Conservation (phyloP, 2,797 vertebrate species). For the Botia kubotai region DNA sequence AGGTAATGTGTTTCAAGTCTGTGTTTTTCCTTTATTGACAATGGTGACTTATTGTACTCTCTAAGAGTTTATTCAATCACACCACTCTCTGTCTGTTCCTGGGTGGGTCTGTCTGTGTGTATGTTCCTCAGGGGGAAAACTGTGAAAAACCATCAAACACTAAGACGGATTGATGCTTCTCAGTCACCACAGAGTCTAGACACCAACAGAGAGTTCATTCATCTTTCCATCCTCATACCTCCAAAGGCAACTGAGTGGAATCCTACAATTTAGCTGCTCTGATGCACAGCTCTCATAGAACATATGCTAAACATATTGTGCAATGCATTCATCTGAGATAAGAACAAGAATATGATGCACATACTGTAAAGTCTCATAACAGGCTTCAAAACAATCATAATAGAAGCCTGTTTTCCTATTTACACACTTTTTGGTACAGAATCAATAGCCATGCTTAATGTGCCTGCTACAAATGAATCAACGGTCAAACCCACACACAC, state of each 20-base stretch:
- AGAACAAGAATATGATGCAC: not conserved
- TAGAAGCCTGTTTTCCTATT: not conserved
- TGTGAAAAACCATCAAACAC: constrained; percentile 33
- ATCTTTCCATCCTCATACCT: constrained; percentile 27
- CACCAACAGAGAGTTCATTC: constrained; percentile 34
- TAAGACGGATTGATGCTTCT: constrained; percentile 35
- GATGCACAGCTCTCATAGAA: not conserved
- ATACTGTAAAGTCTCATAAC: not conserved
- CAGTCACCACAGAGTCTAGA: constrained; percentile 46
- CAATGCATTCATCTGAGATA: not conserved
- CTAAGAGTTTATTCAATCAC: not conserved
- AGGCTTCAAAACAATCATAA: not conserved
- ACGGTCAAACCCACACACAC: not conserved
- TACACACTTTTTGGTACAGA: not conserved
- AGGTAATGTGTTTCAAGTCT: not conserved
- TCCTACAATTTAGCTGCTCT: constrained; percentile 61
- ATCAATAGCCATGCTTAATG: not conserved
- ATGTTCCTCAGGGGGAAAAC: constrained; percentile 29
- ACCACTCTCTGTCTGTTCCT: constrained; percentile 14
- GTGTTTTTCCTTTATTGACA: not conserved
- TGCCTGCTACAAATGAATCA: not conserved
- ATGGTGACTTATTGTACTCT: not conserved
- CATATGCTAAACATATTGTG: not conserved
- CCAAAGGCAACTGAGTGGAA: constrained; percentile 6
- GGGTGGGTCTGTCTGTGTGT: constrained; percentile 12